A percentile compares a stretch with the other conserved stretches of the same genome.
Conservation (phyloP, 2,888 invertebrate species). For the Chalcosyrphus nemorum region DNA sequence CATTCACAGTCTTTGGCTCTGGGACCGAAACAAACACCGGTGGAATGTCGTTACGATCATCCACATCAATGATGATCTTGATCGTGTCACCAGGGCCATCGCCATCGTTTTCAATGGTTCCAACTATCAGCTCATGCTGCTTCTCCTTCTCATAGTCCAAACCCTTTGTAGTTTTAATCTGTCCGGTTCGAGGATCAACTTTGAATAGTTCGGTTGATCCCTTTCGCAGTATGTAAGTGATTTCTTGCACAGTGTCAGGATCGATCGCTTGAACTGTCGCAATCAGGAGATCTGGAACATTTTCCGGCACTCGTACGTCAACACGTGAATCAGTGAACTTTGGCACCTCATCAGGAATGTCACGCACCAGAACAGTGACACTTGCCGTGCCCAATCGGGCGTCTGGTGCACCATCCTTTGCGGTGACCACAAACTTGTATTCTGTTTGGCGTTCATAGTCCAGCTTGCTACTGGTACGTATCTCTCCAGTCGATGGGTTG, state of each 20-base stretch:
- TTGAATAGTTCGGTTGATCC: constrained; percentile 92
- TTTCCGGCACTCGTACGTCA: constrained; percentile 92
- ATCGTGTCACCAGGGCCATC: constrained; percentile 88
- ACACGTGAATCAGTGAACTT: constrained; percentile 88
- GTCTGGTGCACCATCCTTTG: constrained; percentile 93
- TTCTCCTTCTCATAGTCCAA: constrained; percentile 90
- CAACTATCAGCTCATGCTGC: constrained; percentile 89
- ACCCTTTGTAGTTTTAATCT: constrained; percentile 88
- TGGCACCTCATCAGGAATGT: constrained; percentile 91
- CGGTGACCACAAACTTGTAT: constrained; percentile 90
- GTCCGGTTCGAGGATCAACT: constrained; percentile 91
- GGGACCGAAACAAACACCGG: constrained; percentile 93
- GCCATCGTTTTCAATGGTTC: constrained; percentile 91
- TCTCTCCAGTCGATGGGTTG: constrained; percentile 90
- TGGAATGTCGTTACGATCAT: constrained; percentile 94
- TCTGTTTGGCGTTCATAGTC: constrained; percentile 93
- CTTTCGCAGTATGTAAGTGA: constrained; percentile 92
- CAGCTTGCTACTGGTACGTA: constrained; percentile 87
- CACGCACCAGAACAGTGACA: constrained; percentile 90
- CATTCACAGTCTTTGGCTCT: constrained; percentile 91
- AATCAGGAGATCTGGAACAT: constrained; percentile 89
- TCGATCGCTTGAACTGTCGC: constrained; percentile 92
- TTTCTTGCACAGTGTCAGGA: constrained; percentile 90
- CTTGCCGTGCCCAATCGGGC: constrained; percentile 93
- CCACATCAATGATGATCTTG: constrained; percentile 82